Conservation (phyloP, 1,140 invertebrate species). For the Cecropterus lyciades region DNA sequence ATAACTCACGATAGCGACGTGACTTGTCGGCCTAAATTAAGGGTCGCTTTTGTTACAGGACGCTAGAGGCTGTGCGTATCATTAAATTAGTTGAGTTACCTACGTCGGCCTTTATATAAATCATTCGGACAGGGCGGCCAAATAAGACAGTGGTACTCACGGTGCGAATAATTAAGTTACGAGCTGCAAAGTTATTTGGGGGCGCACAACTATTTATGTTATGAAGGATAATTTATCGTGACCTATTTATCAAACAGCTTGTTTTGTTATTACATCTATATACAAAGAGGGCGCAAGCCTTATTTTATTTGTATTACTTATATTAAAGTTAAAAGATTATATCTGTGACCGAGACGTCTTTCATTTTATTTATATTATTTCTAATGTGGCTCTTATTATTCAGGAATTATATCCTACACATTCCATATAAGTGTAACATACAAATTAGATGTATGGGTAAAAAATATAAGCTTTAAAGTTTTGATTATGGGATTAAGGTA, state of each 20-base stretch:
- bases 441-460: too few relatives aligned
- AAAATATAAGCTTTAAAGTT: too few relatives aligned
- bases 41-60: constrained; percentile 17
- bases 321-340: background rate
- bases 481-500: too few relatives aligned
- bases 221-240: constrained; percentile 20
- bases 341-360: background rate
- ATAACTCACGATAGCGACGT: constrained; percentile 18
- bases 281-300: background rate
- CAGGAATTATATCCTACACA: too few relatives aligned
- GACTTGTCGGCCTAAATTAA: constrained; percentile 21
- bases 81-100: constrained; percentile 32
- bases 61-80: constrained; percentile 11
- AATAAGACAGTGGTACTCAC: constrained; percentile 13
- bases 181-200: constrained; percentile 10
- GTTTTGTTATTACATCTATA: background rate
- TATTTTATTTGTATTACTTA: background rate
- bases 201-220: constrained; percentile 14
- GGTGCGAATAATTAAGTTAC: constrained; percentile 23
- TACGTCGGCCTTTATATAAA: constrained; percentile 23
- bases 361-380: too few relatives aligned
- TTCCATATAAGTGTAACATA: too few relatives aligned
- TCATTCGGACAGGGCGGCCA: constrained; percentile 9
- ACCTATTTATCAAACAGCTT: background rate
- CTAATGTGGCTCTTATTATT: too few relatives aligned